Evolutionary conservation across 2,113 vertebrate genomes (phyloP).

Genomic region (Hoplias malabaricus): DNA sequence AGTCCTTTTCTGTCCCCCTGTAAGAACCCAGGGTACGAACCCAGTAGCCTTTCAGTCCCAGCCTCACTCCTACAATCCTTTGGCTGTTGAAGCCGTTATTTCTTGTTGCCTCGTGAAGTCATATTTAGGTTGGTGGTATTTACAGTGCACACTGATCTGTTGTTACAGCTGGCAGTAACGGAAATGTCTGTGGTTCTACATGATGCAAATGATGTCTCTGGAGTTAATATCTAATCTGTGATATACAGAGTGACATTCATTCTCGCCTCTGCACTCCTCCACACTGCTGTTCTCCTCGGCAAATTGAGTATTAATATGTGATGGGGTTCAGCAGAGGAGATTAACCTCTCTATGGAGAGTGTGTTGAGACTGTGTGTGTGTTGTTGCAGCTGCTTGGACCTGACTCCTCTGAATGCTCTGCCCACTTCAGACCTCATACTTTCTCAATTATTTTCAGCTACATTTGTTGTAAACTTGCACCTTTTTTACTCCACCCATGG

Average conservation of each 20-base stretch:
- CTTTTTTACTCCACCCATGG: not conserved
- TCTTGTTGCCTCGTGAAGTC: too few species aligned
- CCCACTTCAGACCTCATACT: not conserved
- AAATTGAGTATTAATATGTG: constrained; percentile 39
- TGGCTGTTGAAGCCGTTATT: too few species aligned
- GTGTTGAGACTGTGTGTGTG: not conserved
- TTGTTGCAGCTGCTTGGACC: constrained; percentile 25
- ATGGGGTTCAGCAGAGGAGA: constrained; percentile 34
- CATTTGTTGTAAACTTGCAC: not conserved
- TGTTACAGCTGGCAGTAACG: too few species aligned
- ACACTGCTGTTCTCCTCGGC: not conserved
- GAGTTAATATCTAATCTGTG: not conserved
- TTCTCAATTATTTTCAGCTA: not conserved
- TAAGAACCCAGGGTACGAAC: too few species aligned
- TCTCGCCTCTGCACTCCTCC: not conserved
- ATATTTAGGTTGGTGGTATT: too few species aligned
- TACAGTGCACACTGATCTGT: too few species aligned
- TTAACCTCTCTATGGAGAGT: constrained; percentile 41
- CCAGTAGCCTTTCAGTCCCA: too few species aligned
- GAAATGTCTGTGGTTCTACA: too few species aligned
- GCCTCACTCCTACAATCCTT: too few species aligned
- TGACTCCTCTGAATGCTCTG: not conserved
- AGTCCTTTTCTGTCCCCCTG: too few species aligned
- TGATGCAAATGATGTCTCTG: too few species aligned
- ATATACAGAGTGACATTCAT: not conserved